A percentile compares a stretch with the other conserved stretches of the same genome.
These are phyloP conservation scores for Diceros bicornis DNA, from an alignment of 2,797 vertebrate genomes.

Conservation along the genomic window DNA sequence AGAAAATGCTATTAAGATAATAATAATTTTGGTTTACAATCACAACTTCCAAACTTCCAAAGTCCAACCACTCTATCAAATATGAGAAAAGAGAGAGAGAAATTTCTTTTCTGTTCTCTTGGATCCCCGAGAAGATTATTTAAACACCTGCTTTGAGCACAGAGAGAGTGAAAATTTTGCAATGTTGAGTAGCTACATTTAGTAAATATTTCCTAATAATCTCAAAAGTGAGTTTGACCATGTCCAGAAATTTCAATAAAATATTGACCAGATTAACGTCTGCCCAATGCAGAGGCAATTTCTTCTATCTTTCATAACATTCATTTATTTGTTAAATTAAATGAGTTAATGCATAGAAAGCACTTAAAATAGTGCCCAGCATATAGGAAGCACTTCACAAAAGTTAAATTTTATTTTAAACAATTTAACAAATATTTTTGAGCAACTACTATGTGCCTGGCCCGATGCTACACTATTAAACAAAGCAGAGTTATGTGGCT, in stretches of 20 bases:
- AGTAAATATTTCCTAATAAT: constrained; percentile 21
- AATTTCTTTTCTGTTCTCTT: constrained; percentile 9
- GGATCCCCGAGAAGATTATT: background rate
- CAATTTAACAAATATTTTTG: constrained; percentile 23
- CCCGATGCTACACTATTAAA: background rate
- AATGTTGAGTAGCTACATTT: background rate
- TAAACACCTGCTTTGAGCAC: background rate
- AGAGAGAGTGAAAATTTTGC: background rate
- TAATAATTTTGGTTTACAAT: constrained; percentile 35
- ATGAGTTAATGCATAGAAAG: background rate
- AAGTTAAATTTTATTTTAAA: background rate
- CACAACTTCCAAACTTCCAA: constrained; percentile 42
- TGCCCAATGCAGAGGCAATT: background rate
- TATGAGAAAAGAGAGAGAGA: background rate
- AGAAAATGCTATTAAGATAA: constrained; percentile 14
- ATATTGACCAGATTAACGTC: background rate
- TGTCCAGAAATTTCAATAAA: constrained; percentile 8
- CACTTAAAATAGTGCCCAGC: constrained; percentile 12
- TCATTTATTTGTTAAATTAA: constrained; percentile 27
- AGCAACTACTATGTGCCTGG: background rate
- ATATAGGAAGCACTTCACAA: background rate
- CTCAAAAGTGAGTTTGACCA: constrained; percentile 36
- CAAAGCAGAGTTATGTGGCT: background rate
- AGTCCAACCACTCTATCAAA: constrained; percentile 19
- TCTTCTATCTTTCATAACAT: background rate